Evolutionary conservation across 2,888 invertebrate species (phyloP), one percentile per base, ranked within the genome.

Genomic region (Rhaphigaster nebulosa): DNA sequence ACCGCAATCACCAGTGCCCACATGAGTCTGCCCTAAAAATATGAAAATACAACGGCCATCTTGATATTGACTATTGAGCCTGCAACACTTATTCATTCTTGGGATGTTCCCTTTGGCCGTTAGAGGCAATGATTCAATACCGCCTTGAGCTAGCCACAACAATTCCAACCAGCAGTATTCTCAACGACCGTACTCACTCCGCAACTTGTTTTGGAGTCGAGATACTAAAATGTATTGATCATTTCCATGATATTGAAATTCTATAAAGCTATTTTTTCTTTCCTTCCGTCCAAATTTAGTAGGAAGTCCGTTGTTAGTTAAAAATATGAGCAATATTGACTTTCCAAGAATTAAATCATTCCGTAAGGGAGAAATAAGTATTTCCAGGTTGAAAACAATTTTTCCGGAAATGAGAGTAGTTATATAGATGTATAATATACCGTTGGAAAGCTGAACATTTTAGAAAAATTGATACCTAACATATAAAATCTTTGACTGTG

Each of bases 31-130:
- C 70, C 38, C 70, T 76, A 76, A 76, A n/a, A n/a, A 76, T 76
- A 76, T 76, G 34, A 38, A 38, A 76, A 38, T 76, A 76, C 38
- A 76, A 76, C 70, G 34, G 70, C 70, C 38, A 23, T 38, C 38
- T 76, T 76, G 70, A 20, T 76, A 76, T 76, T 38, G 70, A 76
- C 70, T 76, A 76, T 76, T 76, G 70, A 76, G 70, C 23, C 34
- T 0, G 34, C 1, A 20, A 6, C 70, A 23, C 38, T 76, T 76
- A 76, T 38, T 76, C 70, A 76, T 76, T 23, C 70, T 38, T 76
- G 5, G 70, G 38, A 76, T 76, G 70, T 38, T 76, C 38, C 38
- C 38, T 29, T 76, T 38, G 20, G 70, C 70, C 34, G 38, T 76
- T 76, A 76, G 34, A 20, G 23, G 38, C 6, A 10, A 76, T 76